Evolutionary conservation across 2,888 invertebrate species (phyloP).

Genomic region (Serripes groenlandicus): DNA sequence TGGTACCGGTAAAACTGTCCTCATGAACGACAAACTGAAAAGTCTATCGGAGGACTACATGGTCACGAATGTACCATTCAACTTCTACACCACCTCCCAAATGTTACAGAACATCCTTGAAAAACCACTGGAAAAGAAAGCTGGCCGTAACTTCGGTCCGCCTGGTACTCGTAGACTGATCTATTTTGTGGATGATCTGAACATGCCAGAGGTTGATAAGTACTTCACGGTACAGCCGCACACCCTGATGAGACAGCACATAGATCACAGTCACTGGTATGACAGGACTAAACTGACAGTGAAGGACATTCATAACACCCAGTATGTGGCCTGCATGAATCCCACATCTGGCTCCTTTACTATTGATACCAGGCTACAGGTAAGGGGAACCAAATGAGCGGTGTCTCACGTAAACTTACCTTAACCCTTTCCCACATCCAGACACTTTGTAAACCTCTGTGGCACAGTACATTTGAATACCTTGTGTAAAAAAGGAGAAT

Average conservation of each 20-base stretch:
- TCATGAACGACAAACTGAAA: slow-evolving; percentile 93
- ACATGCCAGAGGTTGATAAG: slow-evolving; percentile 98
- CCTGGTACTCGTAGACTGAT: slow-evolving; percentile 97
- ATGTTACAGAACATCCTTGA: slow-evolving; percentile 92
- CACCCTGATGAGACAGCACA: slow-evolving; percentile 96
- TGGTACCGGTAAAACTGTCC: slow-evolving; percentile 97
- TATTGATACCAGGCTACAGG: slow-evolving; percentile 96
- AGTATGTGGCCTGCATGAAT: slow-evolving; percentile 99
- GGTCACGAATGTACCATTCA: slow-evolving; percentile 96
- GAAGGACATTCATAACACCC: slow-evolving; percentile 98
- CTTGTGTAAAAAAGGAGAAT: too few relatives aligned
- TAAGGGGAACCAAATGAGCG: slow-evolving; percentile 98
- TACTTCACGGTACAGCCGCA: slow-evolving; percentile 99
- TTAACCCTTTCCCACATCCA: too few relatives aligned
- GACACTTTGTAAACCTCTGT: too few relatives aligned
- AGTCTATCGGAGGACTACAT: slow-evolving; percentile 93
- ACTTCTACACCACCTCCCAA: slow-evolving; percentile 96
- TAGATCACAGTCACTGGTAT: slow-evolving; percentile 99
- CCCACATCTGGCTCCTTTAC: slow-evolving; percentile 99
- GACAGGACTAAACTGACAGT: slow-evolving; percentile 95
- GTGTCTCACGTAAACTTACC: too few relatives aligned
- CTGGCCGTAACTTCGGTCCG: slow-evolving; percentile 97
- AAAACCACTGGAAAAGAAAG: slow-evolving; percentile 98
- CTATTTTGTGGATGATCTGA: slow-evolving; percentile 98
- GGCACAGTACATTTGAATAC: too few relatives aligned